Evolutionary conservation across 2,113 vertebrate species (phyloP), one percentile per base, ranked within the genome.

Genomic region (Lophius piscatorius): DNA sequence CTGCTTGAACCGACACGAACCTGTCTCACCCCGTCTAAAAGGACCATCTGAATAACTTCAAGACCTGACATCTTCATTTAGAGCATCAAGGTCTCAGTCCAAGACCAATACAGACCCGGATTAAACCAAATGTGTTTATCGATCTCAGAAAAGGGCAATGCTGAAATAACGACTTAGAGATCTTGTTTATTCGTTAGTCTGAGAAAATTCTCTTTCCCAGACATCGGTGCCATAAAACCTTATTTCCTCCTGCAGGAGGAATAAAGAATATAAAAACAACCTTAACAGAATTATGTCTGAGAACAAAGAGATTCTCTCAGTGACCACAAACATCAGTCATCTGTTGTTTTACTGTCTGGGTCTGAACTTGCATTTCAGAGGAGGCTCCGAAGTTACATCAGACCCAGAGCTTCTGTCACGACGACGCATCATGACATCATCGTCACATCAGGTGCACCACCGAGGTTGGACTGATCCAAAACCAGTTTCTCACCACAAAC

Each of bases 391-490:
- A 33, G 23, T 56, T 60, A n/a, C 52, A 70, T 76, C 44, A 57
- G 39, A 65, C 60, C 67, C 51, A 40, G 47, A 52, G 38, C 57
- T 52, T 73, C 48, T 67, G 22, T 63, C 48, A 52, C 23, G 46
- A 10, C 63, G 49, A 70, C 9, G 44, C 55, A 55, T 65, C 70
- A 46, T 47, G 49, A 70, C 22, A n/a, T 38, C 24, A 50, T 17
- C 51, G 63, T 55, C 49, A 66, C 52, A 64, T 33, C 48, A 70
- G 38, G 42, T 70, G 36, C 49, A 60, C 54, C 28, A 62, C 39
- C 13, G 49, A 40, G 16, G 40, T 68, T 66, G 50, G 65, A 61
- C 49, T 49, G 34, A 64, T 48, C 59, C 60, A 54, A 14, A 70
- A 28, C n/a, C 8, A 45, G 58, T 45, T 41, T 54, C 26, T 46